Conservation (phyloP, 30 jellyfish, hydroid and myxozoan genomes). For the Mastigias papua region DNA sequence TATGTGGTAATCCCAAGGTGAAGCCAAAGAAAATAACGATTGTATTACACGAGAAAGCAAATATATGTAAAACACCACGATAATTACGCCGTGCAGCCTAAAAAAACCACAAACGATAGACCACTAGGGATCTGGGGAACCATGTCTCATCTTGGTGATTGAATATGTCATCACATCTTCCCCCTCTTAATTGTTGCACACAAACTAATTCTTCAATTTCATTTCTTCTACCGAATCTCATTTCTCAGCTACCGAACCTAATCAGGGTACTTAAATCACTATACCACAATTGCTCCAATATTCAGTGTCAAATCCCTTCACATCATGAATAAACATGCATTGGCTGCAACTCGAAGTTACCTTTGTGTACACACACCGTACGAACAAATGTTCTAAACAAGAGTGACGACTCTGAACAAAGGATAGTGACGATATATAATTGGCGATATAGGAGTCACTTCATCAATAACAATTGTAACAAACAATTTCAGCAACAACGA, state of each 20-base stretch:
- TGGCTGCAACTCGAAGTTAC: constrained; percentile 5
- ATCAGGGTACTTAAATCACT: not conserved
- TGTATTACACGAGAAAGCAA: not conserved
- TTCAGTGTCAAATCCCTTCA: constrained; percentile 4
- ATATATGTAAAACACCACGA: not conserved
- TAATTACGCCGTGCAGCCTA: constrained; percentile 2
- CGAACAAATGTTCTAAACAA: constrained; percentile 5
- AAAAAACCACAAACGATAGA: not conserved
- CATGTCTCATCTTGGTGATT: not conserved
- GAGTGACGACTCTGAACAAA: constrained; percentile 1
- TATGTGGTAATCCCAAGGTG: constrained; percentile 5
- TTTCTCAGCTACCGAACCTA: constrained; percentile 9
- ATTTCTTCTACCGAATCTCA: not conserved
- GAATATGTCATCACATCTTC: constrained; percentile 6
- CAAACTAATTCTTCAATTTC: constrained; percentile 4
- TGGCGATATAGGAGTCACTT: constrained; percentile 4
- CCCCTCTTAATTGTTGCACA: not conserved
- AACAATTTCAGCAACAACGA: not conserved
- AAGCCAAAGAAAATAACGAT: not conserved
- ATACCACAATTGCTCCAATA: constrained; percentile 3
- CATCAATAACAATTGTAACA: not conserved
- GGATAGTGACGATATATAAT: constrained; percentile 4
- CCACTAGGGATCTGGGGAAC: not conserved
- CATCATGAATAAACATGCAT: not conserved
- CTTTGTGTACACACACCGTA: constrained; percentile 11